phyloP scores from a whole-genome alignment of 2,797 vertebrate genomes.

The Alauda arvensis region DNA sequence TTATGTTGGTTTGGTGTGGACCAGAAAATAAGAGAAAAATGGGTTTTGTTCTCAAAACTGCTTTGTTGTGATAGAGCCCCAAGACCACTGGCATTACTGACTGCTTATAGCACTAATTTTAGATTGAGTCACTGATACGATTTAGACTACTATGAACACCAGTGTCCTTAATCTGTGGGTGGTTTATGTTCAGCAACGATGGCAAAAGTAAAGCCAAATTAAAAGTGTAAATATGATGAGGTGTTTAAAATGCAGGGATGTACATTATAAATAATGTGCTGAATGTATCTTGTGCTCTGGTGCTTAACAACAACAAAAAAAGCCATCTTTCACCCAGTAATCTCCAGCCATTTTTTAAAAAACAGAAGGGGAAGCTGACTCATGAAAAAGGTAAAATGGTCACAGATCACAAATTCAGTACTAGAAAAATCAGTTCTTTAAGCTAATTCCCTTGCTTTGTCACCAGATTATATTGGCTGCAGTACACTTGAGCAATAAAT shows the following conservation, averaged over 20 bases:
- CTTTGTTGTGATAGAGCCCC: not conserved
- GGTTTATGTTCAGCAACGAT: not conserved
- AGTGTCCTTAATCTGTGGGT: not conserved
- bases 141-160: not conserved
- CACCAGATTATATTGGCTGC: conserved; percentile 7
- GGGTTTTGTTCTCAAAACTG: not conserved
- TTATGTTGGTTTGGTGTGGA: fast-evolving
- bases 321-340: not conserved
- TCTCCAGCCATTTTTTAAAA: not conserved
- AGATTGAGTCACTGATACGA: not conserved
- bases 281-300: not conserved
- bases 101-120: not conserved
- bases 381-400: conserved; percentile 21
- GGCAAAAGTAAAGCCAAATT: conserved; percentile 11
- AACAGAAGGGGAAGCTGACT: conserved; percentile 25
- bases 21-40: not conserved
- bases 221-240: not conserved
- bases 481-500: conserved; percentile 31
- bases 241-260: not conserved
- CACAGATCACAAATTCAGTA: conserved; percentile 24
- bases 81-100: not conserved
- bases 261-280: not conserved
- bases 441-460: conserved; percentile 32
- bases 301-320: conserved; percentile 12
- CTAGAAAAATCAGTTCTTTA: conserved; percentile 21